A percentile compares a stretch with the other conserved stretches of the same genome.
Conservation (phyloP, 2,113 vertebrate genomes). For the Spea bombifrons region DNA sequence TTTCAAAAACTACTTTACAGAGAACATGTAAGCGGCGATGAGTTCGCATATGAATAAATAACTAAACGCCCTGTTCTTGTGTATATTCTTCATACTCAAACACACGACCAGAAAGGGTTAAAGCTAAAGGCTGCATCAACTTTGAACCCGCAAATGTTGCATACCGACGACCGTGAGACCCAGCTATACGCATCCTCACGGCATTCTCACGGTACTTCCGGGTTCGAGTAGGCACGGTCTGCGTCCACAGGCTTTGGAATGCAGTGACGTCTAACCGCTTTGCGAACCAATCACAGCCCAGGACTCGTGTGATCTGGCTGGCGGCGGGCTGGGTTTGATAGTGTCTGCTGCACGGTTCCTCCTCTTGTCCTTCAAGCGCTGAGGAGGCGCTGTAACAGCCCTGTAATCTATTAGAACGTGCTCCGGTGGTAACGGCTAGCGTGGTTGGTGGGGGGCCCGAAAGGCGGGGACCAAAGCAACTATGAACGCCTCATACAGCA, state of each 20-base stretch:
- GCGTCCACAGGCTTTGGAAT: background rate
- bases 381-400: background rate
- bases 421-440: background rate
- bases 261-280: background rate
- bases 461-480: background rate
- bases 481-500: background rate
- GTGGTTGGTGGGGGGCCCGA: too few species aligned
- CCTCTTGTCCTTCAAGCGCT: background rate
- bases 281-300: background rate
- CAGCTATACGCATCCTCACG: background rate
- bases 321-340: slow-evolving; percentile 15
- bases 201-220: background rate
- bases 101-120: background rate
- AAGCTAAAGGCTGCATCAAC: background rate
- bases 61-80: too few species aligned
- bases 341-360: background rate
- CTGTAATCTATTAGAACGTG: background rate
- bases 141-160: background rate
- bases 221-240: background rate
- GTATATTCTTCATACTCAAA: too few species aligned
- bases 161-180: background rate
- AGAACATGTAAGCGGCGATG: too few species aligned
- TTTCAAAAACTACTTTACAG: too few species aligned
- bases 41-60: too few species aligned
- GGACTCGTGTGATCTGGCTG: background rate